Percentiles rank a stretch among this genome's conserved stretches.
phyloP scores from a whole-genome alignment of 2,888 invertebrate species.

The Phortica okadai region DNA sequence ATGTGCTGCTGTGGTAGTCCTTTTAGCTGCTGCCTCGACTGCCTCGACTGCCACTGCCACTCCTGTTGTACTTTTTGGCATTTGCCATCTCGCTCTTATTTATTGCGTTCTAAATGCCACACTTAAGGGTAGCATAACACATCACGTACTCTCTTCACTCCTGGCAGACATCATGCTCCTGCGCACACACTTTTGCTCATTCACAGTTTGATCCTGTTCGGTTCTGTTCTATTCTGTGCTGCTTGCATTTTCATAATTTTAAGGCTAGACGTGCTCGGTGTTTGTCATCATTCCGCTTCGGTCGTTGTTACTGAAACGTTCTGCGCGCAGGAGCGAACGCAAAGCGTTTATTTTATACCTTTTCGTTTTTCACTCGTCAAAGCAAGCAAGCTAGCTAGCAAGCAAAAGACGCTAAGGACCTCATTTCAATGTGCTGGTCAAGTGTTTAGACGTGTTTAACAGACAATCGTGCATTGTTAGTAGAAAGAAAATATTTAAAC shows the following conservation, averaged over 20 bases:
- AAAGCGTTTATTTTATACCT: slow-evolving; percentile 20
- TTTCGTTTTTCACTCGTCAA: slow-evolving; percentile 25
- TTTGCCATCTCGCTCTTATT: slow-evolving; percentile 51
- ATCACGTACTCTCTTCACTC: slow-evolving; percentile 28
- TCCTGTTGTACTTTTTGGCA: slow-evolving; percentile 22
- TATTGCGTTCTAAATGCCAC: slow-evolving; percentile 45
- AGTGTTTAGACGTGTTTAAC: neutral
- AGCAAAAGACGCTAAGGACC: neutral
- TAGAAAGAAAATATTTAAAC: neutral
- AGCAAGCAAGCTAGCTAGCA: neutral
- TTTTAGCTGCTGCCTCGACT: slow-evolving; percentile 55
- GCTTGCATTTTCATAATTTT: slow-evolving; percentile 64
- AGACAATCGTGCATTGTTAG: neutral
- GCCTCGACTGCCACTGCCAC: slow-evolving; percentile 6
- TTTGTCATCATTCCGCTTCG: slow-evolving; percentile 73
- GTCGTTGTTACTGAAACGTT: slow-evolving; percentile 69
- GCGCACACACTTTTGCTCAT: slow-evolving; percentile 51
- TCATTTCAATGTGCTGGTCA: neutral
- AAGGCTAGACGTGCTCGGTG: slow-evolving; percentile 61
- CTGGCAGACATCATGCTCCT: slow-evolving; percentile 33
- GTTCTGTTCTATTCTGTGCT: slow-evolving; percentile 45
- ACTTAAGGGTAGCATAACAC: slow-evolving; percentile 34
- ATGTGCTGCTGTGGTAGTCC: slow-evolving; percentile 53
- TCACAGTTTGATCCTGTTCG: slow-evolving; percentile 53
- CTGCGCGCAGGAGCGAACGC: slow-evolving; percentile 24